A percentile compares a stretch with the other conserved stretches of the same genome.
Evolutionary conservation across 2,113 vertebrate species (phyloP).

Genomic region (Strix uralensis): DNA sequence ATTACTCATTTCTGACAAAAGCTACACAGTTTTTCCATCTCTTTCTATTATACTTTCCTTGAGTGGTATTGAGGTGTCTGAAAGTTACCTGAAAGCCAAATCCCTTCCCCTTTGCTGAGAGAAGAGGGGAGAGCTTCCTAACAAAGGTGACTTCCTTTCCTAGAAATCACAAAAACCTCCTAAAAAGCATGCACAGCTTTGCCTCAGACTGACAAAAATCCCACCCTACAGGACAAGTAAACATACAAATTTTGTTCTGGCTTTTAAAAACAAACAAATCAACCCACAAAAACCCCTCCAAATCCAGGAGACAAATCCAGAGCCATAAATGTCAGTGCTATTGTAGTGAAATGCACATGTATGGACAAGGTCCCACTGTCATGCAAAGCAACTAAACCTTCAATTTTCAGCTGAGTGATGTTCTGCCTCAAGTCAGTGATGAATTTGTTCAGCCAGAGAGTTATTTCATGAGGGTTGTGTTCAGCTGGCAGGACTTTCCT

Average conservation of each 20-base stretch:
- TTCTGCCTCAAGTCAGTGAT: background rate
- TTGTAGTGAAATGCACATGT: fast-evolving
- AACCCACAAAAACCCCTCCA: fast-evolving
- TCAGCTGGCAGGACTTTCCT: background rate
- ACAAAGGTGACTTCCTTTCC: background rate
- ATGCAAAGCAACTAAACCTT: background rate
- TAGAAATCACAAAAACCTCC: background rate
- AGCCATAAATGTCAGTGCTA: background rate
- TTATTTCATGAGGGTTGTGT: background rate
- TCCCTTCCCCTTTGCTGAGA: background rate
- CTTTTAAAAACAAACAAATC: background rate
- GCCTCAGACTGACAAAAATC: background rate
- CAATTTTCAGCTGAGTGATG: background rate
- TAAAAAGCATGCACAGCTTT: background rate
- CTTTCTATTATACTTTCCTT: background rate
- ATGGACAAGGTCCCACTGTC: fast-evolving
- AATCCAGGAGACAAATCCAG: background rate
- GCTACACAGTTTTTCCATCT: background rate
- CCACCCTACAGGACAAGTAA: background rate
- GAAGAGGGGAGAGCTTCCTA: background rate
- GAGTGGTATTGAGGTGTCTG: background rate
- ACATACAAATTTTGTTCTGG: background rate
- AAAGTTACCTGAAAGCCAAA: background rate
- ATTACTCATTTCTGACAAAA: background rate
- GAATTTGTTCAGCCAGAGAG: background rate